Conservation (phyloP, 2,888 invertebrate species). For the Limnephilus marmoratus region DNA sequence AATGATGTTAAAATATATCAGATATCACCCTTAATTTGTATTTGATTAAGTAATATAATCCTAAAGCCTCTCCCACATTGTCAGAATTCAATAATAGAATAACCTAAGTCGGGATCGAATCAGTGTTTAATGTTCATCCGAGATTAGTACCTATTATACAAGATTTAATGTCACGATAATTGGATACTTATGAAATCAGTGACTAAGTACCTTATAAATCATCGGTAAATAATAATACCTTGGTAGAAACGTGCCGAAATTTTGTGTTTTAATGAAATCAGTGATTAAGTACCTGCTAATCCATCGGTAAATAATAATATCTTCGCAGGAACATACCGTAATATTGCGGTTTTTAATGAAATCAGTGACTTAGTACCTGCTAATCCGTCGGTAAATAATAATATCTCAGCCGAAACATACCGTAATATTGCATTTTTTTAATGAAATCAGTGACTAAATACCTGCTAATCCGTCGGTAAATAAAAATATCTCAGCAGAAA, state of each 20-base stretch:
- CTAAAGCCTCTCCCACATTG: background rate
- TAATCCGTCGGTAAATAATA: too few relatives aligned
- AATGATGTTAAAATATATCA: too few relatives aligned
- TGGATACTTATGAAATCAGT: background rate
- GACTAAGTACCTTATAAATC: too few relatives aligned
- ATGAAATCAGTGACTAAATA: background rate
- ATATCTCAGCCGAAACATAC: too few relatives aligned
- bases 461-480: background rate
- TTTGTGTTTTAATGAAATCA: too few relatives aligned
- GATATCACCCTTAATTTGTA: background rate
- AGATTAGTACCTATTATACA: background rate
- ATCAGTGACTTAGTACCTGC: too few relatives aligned
- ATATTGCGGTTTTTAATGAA: background rate
- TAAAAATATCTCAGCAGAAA: background rate
- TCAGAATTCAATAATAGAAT: background rate
- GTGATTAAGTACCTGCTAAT: background rate
- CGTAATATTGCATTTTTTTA: too few relatives aligned
- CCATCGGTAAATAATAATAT: background rate
- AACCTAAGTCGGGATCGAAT: background rate
- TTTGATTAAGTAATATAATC: background rate
- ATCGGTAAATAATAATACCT: too few relatives aligned
- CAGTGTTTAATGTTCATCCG: background rate
- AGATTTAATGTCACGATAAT: background rate
- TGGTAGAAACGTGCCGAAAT: too few relatives aligned
- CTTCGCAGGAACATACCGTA: background rate